A percentile compares a stretch with the other conserved stretches of the same genome.
Conservation (phyloP, 2,113 vertebrate genomes). For the Rhinopomastus cyanomelas region DNA sequence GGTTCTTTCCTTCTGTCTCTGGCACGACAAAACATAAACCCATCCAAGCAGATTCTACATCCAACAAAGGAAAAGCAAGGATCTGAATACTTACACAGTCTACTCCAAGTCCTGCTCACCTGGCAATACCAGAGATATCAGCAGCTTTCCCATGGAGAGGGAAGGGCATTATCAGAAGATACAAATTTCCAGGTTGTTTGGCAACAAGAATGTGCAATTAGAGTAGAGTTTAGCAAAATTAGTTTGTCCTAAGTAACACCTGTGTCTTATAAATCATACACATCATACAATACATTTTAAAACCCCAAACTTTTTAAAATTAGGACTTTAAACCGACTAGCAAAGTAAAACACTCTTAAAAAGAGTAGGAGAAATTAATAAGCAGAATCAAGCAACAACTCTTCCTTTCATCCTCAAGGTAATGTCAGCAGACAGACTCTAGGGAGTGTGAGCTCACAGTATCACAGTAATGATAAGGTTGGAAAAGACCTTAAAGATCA, state of each 20-base stretch:
- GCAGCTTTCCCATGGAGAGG: not conserved
- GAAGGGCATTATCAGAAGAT: not conserved
- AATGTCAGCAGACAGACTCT: not conserved
- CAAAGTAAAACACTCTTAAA: not conserved
- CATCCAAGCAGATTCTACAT: not conserved
- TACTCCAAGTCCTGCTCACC: rapidly evolving
- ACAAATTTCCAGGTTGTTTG: not conserved
- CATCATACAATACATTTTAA: not conserved
- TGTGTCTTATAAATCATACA: not conserved
- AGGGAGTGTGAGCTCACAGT: not conserved
- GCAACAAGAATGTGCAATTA: not conserved
- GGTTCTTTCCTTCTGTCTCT: not conserved
- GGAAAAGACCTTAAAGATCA: too few species aligned
- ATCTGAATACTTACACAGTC: not conserved
- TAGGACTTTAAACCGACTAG: not conserved
- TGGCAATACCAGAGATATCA: not conserved
- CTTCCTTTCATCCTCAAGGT: not conserved
- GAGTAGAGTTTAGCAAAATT: not conserved
- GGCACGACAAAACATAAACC: not conserved
- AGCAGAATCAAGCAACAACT: not conserved
- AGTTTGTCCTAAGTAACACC: not conserved
- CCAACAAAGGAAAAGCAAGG: rapidly evolving
- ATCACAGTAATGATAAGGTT: too few species aligned
- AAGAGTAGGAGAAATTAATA: not conserved
- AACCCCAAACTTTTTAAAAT: not conserved